Evolutionary conservation across 2,797 vertebrate genomes (phyloP), one percentile per base, ranked within the genome.

Genomic region (Helarctos malayanus): DNA sequence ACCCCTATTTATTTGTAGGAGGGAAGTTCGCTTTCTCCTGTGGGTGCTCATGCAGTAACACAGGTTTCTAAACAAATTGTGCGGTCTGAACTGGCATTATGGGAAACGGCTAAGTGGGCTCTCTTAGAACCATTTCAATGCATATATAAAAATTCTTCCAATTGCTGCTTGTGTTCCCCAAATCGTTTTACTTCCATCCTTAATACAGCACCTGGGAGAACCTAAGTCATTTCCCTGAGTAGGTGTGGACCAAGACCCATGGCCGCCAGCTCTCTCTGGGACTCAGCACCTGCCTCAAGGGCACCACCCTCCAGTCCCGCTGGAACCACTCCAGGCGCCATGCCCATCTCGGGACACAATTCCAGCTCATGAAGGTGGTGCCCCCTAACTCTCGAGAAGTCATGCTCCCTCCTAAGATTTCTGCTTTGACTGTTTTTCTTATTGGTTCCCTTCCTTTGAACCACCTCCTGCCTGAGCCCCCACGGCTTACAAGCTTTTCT

Each of bases 141-240:
- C 47, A 93, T 2, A 94, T 83, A 78, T 21, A 86, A 94, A 95
- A 68, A 76, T 29, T 75, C 63, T 89, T 93, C 89, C 65, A 57
- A 23, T 2, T 47, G 56, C 54, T 59, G 83, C 71, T 57, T 61
- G 75, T 56, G 47, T 92, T 61, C 78, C 78, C 82, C 19, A 91
- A 84, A 54, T 57, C 56, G 65, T 59, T 92, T 15, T 93, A 63
- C 61, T 85, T 94, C 93, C 79, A 35, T 81, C 94, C 68, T 89
- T 65, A 41, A 25, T 3, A 52, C 86, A 95, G 96, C 93, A 92
- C 96, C 81, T 47, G 86, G 97, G 96, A 95, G 96, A 95, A 86
- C 78, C 92, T 89, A 96, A 93, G 84, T 78, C 94, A 85, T 91
- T 95, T 97, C 97, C 95, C 97, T 97, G 97, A 97, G 96, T 91